Evolutionary conservation across 2,113 vertebrate species (phyloP).

Genomic region (Chionomys nivalis): DNA sequence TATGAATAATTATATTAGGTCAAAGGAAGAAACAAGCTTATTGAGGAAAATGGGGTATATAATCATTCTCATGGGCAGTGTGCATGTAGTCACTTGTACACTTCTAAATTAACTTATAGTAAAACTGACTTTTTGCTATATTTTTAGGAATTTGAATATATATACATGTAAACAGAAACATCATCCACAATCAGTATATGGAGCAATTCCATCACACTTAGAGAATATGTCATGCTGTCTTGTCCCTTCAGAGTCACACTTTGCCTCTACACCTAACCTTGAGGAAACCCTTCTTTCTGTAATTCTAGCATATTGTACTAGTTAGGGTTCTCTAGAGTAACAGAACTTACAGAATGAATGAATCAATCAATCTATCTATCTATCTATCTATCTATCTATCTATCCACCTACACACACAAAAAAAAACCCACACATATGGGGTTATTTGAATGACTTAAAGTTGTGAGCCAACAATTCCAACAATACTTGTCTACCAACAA

Average conservation of each 20-base stretch:
- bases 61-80: background rate
- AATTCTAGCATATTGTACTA: background rate
- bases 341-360: background rate
- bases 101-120: background rate
- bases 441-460: background rate
- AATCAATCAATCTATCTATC: too few relatives aligned
- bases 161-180: background rate
- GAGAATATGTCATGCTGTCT: background rate
- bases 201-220: background rate
- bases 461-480: background rate
- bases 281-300: background rate
- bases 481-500: background rate
- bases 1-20: background rate
- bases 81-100: background rate
- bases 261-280: background rate
- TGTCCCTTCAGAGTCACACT: background rate
- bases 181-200: background rate
- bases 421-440: too few relatives aligned
- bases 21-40: background rate
- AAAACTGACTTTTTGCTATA: background rate
- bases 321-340: background rate
- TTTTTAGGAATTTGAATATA: conserved; percentile 31
- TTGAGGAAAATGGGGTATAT: background rate
- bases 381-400: too few relatives aligned
- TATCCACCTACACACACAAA: too few relatives aligned